Conservation (phyloP, 2,888 invertebrate species). For the Eristalis arbustorum region DNA sequence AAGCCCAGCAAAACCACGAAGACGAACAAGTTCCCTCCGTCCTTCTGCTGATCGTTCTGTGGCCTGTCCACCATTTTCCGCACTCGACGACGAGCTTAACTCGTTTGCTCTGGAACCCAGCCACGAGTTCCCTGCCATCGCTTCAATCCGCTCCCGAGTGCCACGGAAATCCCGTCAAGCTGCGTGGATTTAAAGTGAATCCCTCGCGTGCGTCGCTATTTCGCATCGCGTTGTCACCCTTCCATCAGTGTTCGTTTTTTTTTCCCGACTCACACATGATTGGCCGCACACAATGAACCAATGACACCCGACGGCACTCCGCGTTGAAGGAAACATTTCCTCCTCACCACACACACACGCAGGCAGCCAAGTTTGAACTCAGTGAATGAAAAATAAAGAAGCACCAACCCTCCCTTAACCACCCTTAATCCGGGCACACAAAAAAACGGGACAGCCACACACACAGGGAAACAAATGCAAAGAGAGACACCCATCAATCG, state of each 20-base stretch:
- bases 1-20: too few species aligned
- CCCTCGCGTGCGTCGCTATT: slow-evolving; percentile 27
- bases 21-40: too few species aligned
- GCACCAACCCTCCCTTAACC: slow-evolving; percentile 32
- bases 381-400: neutral
- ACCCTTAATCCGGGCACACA: slow-evolving; percentile 23
- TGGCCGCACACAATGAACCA: slow-evolving; percentile 70
- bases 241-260: too few species aligned
- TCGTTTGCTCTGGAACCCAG: too few species aligned
- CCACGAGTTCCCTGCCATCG: too few species aligned
- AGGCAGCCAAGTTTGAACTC: slow-evolving; percentile 1
- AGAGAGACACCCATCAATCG: neutral
- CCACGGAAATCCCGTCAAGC: too few species aligned
- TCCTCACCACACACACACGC: neutral
- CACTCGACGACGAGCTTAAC: too few species aligned
- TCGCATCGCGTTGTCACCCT: neutral
- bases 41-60: too few species aligned
- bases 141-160: too few species aligned
- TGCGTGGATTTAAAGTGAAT: too few species aligned
- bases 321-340: slow-evolving; percentile 20
- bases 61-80: too few species aligned
- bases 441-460: neutral
- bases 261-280: slow-evolving; percentile 69
- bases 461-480: neutral
- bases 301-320: slow-evolving; percentile 43